Evolutionary conservation across 2,888 invertebrate species (phyloP).

Genomic region (Netelia fuscicornis): DNA sequence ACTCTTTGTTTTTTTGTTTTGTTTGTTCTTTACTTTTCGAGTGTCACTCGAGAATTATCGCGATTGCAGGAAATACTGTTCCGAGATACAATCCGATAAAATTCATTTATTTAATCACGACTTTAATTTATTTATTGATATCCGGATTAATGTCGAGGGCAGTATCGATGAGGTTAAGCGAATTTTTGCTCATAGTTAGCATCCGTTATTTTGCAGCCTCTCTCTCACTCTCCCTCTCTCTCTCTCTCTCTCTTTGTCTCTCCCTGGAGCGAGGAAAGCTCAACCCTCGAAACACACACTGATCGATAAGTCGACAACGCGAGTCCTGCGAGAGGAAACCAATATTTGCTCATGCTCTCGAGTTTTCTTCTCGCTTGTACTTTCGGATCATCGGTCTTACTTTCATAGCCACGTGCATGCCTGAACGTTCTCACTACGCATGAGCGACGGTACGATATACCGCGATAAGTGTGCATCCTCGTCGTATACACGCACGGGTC

Average conservation of each 20-base stretch:
- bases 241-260: not conserved
- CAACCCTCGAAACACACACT: conserved; percentile 22
- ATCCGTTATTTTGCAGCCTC: too few relatives aligned
- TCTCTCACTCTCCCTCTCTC: too few relatives aligned
- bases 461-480: not conserved
- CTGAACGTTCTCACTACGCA: conserved; percentile 20
- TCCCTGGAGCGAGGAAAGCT: not conserved
- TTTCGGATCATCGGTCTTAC: not conserved
- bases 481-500: not conserved
- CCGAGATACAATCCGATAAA: not conserved
- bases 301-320: conserved; percentile 56
- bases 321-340: conserved; percentile 4
- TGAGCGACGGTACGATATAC: conserved; percentile 2
- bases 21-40: not conserved
- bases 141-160: too few relatives aligned
- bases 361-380: not conserved
- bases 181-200: too few relatives aligned
- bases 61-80: not conserved
- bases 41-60: not conserved
- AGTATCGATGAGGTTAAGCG: too few relatives aligned
- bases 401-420: conserved; percentile 29
- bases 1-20: not conserved
- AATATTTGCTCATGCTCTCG: conserved; percentile 12
- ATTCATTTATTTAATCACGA: not conserved
- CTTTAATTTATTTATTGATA: not conserved